These are phyloP conservation scores for Sebastolobus alascanus DNA, from an alignment of 2,797 vertebrate genomes.

Conservation along the genomic window DNA sequence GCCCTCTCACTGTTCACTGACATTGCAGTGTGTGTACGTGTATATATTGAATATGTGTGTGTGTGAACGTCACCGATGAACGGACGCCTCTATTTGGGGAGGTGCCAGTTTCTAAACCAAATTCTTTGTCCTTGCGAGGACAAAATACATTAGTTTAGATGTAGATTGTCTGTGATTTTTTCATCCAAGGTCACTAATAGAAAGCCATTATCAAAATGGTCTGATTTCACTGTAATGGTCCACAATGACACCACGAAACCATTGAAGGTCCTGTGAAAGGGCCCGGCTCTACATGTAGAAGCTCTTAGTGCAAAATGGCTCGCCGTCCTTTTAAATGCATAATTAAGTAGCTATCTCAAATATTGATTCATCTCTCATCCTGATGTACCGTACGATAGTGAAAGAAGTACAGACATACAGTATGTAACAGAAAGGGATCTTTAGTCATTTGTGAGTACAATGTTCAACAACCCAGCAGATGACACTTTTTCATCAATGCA, in stretches of 20 bases:
- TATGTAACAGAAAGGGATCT: conserved; percentile 48
- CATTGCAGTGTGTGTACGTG: conserved; percentile 58
- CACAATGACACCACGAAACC: conserved; percentile 79
- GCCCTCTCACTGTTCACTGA: conserved; percentile 69
- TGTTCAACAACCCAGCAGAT: conserved; percentile 53
- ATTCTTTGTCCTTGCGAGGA: conserved; percentile 80
- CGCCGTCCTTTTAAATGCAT: conserved; percentile 80
- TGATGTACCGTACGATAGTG: conserved; percentile 41
- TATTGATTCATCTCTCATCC: conserved; percentile 79
- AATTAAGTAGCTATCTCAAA: conserved; percentile 82
- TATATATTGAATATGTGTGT: conserved; percentile 7
- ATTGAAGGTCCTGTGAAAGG: conserved; percentile 75
- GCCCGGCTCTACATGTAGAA: conserved; percentile 77
- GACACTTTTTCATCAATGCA: conserved; percentile 34
- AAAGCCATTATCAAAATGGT: conserved; percentile 85
- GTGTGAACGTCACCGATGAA: conserved; percentile 47
- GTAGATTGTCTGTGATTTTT: conserved; percentile 81
- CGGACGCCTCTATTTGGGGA: conserved; percentile 65
- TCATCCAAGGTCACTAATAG: conserved; percentile 83
- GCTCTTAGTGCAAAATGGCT: conserved; percentile 78
- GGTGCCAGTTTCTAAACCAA: conserved; percentile 75
- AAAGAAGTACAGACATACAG: conserved; percentile 61
- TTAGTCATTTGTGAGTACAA: conserved; percentile 52
- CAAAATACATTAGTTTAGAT: conserved; percentile 82
- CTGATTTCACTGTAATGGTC: conserved; percentile 81